Evolutionary conservation across 2,797 vertebrate species (phyloP).

Genomic region (Manis pentadactyla): DNA sequence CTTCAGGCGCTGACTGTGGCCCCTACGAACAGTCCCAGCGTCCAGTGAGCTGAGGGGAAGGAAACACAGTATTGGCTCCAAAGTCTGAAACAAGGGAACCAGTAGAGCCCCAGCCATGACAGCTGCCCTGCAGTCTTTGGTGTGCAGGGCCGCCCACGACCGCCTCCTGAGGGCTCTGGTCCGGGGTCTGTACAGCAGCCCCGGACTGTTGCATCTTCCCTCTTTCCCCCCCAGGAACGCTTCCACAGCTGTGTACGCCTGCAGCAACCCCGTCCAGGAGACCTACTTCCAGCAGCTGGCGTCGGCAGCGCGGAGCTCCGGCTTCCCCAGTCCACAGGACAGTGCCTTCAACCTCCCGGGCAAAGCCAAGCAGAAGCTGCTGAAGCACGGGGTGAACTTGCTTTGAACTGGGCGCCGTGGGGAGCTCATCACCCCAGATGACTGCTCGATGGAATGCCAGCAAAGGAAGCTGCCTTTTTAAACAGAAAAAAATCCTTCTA

Average conservation of each 20-base stretch:
- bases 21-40: no score
- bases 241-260: conserved; percentile 91
- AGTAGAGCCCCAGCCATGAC: rapidly evolving
- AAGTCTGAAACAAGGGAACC: background rate
- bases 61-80: rapidly evolving
- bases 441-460: rapidly evolving
- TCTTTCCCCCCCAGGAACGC: conserved; percentile 88
- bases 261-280: conserved; percentile 92
- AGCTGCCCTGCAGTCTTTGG: rapidly evolving
- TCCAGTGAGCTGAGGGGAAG: background rate
- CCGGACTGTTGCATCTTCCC: rapidly evolving
- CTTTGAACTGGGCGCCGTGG: conserved; percentile 83
- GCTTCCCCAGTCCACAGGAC: conserved; percentile 95
- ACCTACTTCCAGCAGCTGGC: conserved; percentile 95
- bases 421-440: background rate
- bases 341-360: conserved; percentile 91
- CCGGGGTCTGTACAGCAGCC: rapidly evolving
- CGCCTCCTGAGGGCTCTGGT: rapidly evolving
- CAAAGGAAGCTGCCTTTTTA: background rate
- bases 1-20: background rate
- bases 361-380: conserved; percentile 94
- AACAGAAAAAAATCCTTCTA: background rate
- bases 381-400: conserved; percentile 96
- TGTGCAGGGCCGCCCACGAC: rapidly evolving
- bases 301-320: conserved; percentile 89